Conservation (phyloP, 2,797 vertebrate species). For the Tapirus indicus region DNA sequence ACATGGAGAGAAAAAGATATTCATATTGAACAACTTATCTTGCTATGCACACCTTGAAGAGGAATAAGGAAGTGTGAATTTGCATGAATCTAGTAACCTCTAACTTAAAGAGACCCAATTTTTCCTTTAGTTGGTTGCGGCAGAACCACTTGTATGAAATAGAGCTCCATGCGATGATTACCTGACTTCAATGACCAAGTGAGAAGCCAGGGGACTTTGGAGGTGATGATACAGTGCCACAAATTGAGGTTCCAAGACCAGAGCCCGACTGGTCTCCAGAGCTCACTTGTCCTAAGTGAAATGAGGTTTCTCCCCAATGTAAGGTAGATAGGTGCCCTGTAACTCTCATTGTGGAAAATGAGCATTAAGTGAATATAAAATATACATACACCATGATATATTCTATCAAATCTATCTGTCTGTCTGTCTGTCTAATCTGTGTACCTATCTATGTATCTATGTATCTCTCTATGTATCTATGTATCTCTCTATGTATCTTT, state of each 20-base stretch:
- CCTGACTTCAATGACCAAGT: not conserved
- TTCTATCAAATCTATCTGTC: not conserved
- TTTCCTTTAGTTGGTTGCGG: not conserved
- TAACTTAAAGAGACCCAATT: not conserved
- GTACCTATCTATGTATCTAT: not conserved
- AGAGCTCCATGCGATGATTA: fast-evolving
- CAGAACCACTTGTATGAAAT: too few species aligned
- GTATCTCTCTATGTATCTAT: not conserved
- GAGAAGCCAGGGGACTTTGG: not conserved
- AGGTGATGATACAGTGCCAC: not conserved
- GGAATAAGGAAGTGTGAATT: not conserved
- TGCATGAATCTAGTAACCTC: not conserved
- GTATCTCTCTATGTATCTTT: not conserved
- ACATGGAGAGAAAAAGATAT: not conserved
- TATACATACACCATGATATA: too few species aligned
- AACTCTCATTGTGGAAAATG: not conserved
- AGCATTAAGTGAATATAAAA: not conserved
- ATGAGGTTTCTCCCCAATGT: not conserved
- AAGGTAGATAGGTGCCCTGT: not conserved
- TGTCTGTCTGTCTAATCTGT: not conserved
- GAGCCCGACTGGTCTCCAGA: not conserved
- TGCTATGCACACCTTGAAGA: not conserved
- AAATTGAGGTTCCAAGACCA: not conserved
- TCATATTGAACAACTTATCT: not conserved
- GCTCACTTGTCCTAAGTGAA: not conserved